phyloP scores from a whole-genome alignment of 2,888 invertebrate species.

The Sarcophaga variegata region DNA sequence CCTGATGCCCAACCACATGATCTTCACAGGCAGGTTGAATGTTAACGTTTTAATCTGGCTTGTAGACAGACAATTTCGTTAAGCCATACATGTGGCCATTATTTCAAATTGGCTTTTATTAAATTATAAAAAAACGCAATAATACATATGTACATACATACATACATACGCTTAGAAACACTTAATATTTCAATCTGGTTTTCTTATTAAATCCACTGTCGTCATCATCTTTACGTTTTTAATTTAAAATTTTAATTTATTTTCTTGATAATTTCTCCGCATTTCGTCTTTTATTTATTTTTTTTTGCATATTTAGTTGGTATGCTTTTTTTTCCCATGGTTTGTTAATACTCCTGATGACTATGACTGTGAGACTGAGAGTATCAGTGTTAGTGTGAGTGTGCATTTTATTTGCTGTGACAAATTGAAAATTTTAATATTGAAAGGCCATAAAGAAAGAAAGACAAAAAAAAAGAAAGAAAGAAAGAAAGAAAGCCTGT shows the following conservation, averaged over 20 bases:
- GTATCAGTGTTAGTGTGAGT: slow-evolving; percentile 33
- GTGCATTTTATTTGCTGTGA: slow-evolving; percentile 63
- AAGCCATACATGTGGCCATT: too few species aligned
- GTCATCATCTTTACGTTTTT: slow-evolving; percentile 28
- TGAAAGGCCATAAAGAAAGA: slow-evolving; percentile 66
- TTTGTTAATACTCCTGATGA: neutral
- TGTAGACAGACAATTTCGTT: too few species aligned
- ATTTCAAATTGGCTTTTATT: too few species aligned
- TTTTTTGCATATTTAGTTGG: slow-evolving; percentile 38
- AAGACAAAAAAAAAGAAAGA: slow-evolving; percentile 69
- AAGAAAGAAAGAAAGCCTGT: slow-evolving; percentile 70
- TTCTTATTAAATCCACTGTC: slow-evolving; percentile 25
- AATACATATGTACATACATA: too few species aligned
- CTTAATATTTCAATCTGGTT: slow-evolving; percentile 41
- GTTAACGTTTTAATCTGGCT: too few species aligned
- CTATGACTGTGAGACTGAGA: too few species aligned
- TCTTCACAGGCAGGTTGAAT: neutral
- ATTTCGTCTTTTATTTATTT: too few species aligned
- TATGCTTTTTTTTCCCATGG: neutral
- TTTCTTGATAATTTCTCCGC: slow-evolving; percentile 5
- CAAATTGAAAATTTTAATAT: slow-evolving; percentile 73
- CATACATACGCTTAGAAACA: too few species aligned
- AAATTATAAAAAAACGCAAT: too few species aligned
- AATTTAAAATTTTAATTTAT: slow-evolving; percentile 6
- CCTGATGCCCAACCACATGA: slow-evolving; percentile 37